Base-by-base conservation (phyloP, 2,888 invertebrate genomes). In the Plemyria rubiginata region DNA sequence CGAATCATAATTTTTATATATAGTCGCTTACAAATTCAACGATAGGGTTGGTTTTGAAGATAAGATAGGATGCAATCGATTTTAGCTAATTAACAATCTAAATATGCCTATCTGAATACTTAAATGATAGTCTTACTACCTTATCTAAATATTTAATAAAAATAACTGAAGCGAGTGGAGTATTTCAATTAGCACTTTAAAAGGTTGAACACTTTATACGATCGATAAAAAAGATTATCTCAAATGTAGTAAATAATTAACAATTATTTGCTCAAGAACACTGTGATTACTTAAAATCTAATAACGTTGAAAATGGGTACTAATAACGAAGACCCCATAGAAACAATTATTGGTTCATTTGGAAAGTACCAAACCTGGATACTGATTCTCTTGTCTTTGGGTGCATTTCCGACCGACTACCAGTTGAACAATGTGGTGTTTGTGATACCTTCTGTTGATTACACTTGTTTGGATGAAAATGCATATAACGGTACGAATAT, bases 351-450 rank as follows among this genome's bases (percentile, higher is more conserved):
- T 72, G 94, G 94, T 2, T 78, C 84, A 9, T 92, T 94, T 75
- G 94, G 94, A 50, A 90, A 82, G 67, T 94, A 94, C 82, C 94
- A 94, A 74, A 82, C 90, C 16, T 88, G 93, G 77, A 89, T 94
- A 48, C 84, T 92, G 13, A 68, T 94, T 40, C 75, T 94, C 46
- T 74, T 94, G 5, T 84, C 87, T 1, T 67, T 94, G 22, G 94
- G 93, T 2, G 90, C 94, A 56, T 87, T 93, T 65, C 94, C 94
- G 0, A 91, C 93, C 0, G 94, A 94, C 40, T 94, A 93, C 79
- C 93, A 94, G 71, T 84, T 94, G 48, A 84, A 88, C 13, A 94
- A 94, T 49, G 94, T 94, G 1, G 90, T 93, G 13, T 94, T 94
- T 71, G 75, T 94, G 15, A 87, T 94, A 58, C 94, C 94, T 0